phyloP scores from a whole-genome alignment of 2,113 vertebrate genomes.

The Cercocebus atys region DNA sequence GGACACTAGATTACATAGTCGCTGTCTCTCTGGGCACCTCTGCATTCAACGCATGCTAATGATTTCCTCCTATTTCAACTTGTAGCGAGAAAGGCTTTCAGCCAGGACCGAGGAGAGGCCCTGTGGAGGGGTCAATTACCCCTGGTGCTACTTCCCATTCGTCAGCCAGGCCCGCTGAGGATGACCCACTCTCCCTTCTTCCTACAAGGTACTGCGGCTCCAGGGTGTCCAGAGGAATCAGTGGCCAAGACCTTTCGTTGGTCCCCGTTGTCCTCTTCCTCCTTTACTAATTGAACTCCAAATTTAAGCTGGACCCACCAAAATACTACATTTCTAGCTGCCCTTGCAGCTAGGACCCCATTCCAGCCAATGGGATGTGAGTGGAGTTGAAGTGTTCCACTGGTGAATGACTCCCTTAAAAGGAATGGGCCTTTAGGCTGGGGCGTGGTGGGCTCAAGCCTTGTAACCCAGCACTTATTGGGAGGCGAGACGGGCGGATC shows the following conservation, averaged over 20 bases:
- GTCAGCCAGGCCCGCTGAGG: background rate
- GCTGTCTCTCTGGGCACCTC: background rate
- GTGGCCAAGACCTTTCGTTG: background rate
- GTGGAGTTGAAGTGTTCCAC: background rate
- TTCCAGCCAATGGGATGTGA: accelerated
- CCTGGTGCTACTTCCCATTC: no score
- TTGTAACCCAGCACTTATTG: no score
- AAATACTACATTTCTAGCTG: background rate
- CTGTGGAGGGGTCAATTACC: no score
- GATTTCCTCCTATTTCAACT: background rate
- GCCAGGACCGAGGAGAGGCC: background rate
- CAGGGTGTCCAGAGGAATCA: no score
- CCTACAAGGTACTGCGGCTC: background rate
- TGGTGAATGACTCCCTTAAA: background rate
- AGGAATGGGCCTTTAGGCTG: no score
- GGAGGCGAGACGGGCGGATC: no score
- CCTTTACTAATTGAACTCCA: background rate
- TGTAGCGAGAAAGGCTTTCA: background rate
- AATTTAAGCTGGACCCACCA: background rate
- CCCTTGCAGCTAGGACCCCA: background rate
- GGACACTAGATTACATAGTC: accelerated
- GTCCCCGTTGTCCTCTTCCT: background rate
- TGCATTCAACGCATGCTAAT: no score
- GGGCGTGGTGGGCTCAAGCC: no score
- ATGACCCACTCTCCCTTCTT: background rate